phyloP scores from a whole-genome alignment of 2,113 vertebrate species.

The Sminthopsis crassicaudata region DNA sequence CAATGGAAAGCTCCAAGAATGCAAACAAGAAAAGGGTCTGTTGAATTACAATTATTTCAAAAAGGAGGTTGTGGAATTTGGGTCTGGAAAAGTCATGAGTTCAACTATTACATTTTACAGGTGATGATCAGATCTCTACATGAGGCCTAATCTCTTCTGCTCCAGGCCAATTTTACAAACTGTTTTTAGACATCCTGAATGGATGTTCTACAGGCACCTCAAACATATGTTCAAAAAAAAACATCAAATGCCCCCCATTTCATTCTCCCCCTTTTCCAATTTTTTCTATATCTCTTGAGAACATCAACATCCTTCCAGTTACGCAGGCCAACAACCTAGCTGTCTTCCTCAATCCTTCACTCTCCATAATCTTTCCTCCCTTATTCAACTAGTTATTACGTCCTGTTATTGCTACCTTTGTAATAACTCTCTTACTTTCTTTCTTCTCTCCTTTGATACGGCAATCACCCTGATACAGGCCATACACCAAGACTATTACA shows the following conservation, averaged over 20 bases:
- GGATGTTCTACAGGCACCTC: background rate
- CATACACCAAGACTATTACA: background rate
- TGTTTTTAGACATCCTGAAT: background rate
- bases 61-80: too few species aligned
- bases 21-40: too few species aligned
- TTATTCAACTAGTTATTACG: background rate
- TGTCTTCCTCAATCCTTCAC: background rate
- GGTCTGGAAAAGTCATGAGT: too few species aligned
- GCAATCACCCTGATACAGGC: background rate
- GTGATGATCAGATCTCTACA: background rate
- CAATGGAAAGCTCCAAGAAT: too few species aligned
- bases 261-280: background rate
- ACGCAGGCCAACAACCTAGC: background rate
- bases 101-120: too few species aligned
- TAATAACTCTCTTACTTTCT: background rate
- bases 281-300: background rate
- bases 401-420: background rate
- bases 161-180: background rate
- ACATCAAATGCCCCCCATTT: background rate
- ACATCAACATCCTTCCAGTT: background rate
- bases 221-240: background rate
- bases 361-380: background rate
- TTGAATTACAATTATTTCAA: too few species aligned
- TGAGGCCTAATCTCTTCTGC: background rate
- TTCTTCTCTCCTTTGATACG: background rate